These are phyloP conservation scores for Antitype chi DNA, from an alignment of 2,888 invertebrate species.

Conservation along the genomic window DNA sequence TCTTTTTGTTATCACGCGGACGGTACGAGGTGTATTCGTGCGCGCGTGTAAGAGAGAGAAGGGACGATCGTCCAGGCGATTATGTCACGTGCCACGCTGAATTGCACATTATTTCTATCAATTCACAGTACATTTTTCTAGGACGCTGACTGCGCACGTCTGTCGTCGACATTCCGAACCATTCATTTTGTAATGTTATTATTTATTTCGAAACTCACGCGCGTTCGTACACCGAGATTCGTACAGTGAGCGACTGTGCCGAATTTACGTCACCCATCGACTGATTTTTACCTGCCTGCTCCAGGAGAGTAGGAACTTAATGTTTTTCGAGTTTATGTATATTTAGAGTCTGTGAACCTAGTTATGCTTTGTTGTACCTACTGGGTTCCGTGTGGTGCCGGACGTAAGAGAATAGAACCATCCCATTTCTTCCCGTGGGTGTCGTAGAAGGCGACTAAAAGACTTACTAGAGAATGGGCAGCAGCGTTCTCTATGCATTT, in stretches of 20 bases:
- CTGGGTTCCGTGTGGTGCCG: too few species aligned
- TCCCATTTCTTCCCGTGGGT: too few species aligned
- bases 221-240: neutral
- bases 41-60: slow-evolving; percentile 3
- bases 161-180: neutral
- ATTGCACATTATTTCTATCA: neutral
- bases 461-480: too few species aligned
- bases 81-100: neutral
- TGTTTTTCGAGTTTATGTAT: too few species aligned
- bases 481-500: too few species aligned
- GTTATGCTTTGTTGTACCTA: too few species aligned
- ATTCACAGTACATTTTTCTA: neutral
- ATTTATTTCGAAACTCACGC: neutral
- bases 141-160: neutral
- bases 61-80: slow-evolving; percentile 1
- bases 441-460: too few species aligned
- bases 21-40: neutral
- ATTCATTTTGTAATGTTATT: neutral
- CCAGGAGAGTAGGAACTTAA: neutral
- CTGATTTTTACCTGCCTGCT: neutral
- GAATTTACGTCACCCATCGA: neutral
- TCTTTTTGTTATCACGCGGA: slow-evolving; percentile 2
- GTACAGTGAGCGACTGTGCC: neutral
- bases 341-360: too few species aligned
- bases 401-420: too few species aligned